Percentiles rank a stretch among this genome's conserved stretches.
Conservation (phyloP, 2,113 vertebrate species). For the Clupea harengus region DNA sequence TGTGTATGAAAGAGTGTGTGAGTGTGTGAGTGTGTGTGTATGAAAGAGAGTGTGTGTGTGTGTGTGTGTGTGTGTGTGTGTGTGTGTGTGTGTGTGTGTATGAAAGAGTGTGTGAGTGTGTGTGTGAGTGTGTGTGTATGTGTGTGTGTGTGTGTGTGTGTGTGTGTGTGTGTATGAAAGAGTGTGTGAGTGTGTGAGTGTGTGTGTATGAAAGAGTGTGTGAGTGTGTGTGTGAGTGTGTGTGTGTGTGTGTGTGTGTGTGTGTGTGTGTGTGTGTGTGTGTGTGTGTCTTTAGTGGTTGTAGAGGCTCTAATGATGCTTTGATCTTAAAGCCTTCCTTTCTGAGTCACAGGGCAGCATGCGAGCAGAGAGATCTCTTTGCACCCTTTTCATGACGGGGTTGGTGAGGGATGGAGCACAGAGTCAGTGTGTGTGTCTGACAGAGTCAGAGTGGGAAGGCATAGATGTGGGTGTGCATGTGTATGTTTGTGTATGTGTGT, state of each 20-base stretch:
- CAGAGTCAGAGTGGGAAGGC: neutral
- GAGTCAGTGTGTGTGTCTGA: neutral
- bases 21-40: neutral
- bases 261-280: neutral
- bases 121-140: no score
- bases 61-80: neutral
- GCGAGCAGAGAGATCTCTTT: neutral
- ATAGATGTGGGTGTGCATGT: neutral
- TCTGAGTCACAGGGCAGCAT: neutral
- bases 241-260: neutral
- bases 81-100: neutral
- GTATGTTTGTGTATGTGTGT: neutral
- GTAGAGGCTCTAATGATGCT: neutral
- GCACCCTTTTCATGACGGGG: neutral
- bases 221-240: slow-evolving; percentile 4
- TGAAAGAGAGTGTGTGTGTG: neutral
- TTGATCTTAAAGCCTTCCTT: neutral
- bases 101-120: neutral
- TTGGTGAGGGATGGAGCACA: neutral
- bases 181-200: neutral
- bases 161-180: neutral
- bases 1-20: no score
- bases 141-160: neutral
- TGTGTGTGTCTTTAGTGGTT: neutral
- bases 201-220: neutral